Evolutionary conservation across 2,888 invertebrate species (phyloP).

Genomic region (Drosophila paracracens): DNA sequence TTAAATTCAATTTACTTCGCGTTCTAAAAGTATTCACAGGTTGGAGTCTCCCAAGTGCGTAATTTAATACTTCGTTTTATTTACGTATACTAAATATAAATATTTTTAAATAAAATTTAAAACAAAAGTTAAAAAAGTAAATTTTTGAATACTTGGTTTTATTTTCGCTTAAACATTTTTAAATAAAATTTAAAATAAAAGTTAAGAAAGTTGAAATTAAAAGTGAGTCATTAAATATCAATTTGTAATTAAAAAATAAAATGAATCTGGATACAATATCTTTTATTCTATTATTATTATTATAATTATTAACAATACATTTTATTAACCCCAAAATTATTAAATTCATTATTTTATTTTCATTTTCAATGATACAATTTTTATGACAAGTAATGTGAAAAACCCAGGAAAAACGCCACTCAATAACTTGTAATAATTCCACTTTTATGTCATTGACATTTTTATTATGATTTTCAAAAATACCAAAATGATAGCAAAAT

Average conservation of each 20-base stretch:
- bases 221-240: background rate
- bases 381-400: background rate
- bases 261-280: fast-evolving
- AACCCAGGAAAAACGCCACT: background rate
- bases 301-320: too few relatives aligned
- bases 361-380: background rate
- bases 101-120: background rate
- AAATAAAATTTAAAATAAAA: too few relatives aligned
- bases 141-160: too few relatives aligned
- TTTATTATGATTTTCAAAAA: too few relatives aligned
- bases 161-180: too few relatives aligned
- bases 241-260: background rate
- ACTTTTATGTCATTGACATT: background rate
- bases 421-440: background rate
- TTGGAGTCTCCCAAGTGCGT: background rate
- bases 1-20: constrained; percentile 16
- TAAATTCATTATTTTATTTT: background rate
- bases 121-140: background rate
- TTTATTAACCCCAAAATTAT: background rate
- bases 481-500: background rate
- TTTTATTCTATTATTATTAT: background rate
- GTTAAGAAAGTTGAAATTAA: background rate
- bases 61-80: background rate
- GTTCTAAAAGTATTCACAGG: constrained; percentile 18
- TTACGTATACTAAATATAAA: background rate